Conservation (phyloP, 2,113 vertebrate species). For the Probosciger aterrimus region DNA sequence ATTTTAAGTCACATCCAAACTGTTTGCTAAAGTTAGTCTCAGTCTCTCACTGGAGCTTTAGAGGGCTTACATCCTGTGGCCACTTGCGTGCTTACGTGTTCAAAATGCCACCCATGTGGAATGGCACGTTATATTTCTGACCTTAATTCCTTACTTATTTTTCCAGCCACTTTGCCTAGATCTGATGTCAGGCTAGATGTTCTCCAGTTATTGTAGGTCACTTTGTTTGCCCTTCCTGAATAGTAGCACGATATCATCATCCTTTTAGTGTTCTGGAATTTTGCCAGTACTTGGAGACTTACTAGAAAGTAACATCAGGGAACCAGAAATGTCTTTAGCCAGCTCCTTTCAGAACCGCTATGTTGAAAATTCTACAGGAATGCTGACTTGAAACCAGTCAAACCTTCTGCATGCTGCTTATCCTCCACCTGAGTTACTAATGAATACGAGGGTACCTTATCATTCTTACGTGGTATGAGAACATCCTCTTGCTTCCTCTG, state of each 20-base stretch:
- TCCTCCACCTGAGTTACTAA: background rate
- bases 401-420: background rate
- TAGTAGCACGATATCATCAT: background rate
- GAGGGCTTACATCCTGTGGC: background rate
- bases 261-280: constrained; percentile 2
- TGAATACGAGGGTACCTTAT: background rate
- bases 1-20: background rate
- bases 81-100: background rate
- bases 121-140: background rate
- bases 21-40: background rate
- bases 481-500: background rate
- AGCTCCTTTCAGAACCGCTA: background rate
- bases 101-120: background rate
- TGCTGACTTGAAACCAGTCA: background rate
- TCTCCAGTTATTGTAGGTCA: background rate
- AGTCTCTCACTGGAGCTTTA: background rate
- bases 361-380: background rate
- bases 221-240: background rate
- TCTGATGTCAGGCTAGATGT: background rate
- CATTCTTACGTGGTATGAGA: background rate
- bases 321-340: background rate
- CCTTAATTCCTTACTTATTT: background rate
- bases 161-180: background rate
- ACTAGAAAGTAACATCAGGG: background rate
- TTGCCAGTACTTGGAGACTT: background rate